Base-by-base conservation (phyloP, 2,113 vertebrate species). In the Halcyon malimbica region DNA sequence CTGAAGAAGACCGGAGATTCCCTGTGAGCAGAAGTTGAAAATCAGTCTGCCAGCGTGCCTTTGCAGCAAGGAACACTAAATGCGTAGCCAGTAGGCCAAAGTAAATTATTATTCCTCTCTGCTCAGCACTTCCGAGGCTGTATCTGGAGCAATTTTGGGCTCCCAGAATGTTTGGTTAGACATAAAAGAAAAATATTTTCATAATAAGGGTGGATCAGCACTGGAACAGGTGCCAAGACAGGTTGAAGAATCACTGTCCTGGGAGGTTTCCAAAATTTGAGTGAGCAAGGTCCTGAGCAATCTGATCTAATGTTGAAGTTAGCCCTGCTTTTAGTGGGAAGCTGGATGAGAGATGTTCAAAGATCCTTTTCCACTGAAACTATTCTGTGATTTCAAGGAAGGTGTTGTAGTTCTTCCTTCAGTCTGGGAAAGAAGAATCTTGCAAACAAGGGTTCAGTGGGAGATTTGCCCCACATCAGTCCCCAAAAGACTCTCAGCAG, bases 131-230 rank as follows among this genome's bases (percentile, higher is more conserved):
- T 93, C 81, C 69, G 35, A 94, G 29, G 60, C 57, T 82, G 60
- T 78, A 71, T 79, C 60, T 85, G 70, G 62, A 94, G 77, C 53
- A 96, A 67, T 77, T 96, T 15, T 67, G 67, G 81, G 57, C 65
- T 91, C 81, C 62, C 63, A 79, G 67, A 89, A 87, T 94, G 80
- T 94, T 94, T 94, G 81, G 65, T 89, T 84, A 70, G 26, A 82
- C 54, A 87, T 79, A 84, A 80, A 75, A 94, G 69, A 84, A 96
- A 96, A 94, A 57, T 56, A 93, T 87, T 93, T 93, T 96, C 65
- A 79, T 94, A 89, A 93, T 68, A 37, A 91, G 56, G 37, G 69
- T 82, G 42, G 77, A 84, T 87, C 73, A 94, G 81, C 81, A 79
- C 53, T 76, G 42, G 86, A 94, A 82, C 54, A 75, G 33, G 51